Evolutionary conservation across 2,113 vertebrate genomes (phyloP).

Genomic region (Vidua macroura): DNA sequence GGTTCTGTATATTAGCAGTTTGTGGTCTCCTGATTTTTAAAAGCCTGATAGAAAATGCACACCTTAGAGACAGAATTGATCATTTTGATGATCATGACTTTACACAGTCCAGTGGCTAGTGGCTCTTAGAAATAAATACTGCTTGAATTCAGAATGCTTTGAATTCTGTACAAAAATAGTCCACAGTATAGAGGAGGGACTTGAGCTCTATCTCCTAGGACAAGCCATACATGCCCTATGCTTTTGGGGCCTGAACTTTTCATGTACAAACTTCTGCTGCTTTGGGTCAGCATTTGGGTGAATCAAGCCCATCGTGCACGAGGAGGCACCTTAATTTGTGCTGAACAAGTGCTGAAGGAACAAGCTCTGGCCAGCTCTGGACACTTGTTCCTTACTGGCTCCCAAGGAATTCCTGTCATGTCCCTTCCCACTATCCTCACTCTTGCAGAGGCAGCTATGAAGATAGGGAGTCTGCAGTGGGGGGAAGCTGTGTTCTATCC

Average conservation of each 20-base stretch:
- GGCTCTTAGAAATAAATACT: neutral
- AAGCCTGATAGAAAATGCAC: neutral
- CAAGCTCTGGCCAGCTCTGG: neutral
- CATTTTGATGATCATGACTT: neutral
- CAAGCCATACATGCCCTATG: fast-evolving
- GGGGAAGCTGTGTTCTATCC: neutral
- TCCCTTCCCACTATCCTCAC: neutral
- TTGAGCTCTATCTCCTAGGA: neutral
- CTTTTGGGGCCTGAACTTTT: neutral
- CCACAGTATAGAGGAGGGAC: neutral
- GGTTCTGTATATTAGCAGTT: neutral
- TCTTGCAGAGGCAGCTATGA: neutral
- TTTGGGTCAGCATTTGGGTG: neutral
- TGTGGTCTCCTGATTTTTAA: neutral
- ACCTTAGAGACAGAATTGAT: neutral
- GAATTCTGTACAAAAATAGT: neutral
- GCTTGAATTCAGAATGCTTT: neutral
- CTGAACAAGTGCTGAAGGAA: neutral
- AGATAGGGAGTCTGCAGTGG: neutral
- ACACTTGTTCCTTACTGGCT: neutral
- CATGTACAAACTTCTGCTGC: neutral
- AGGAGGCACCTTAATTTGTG: neutral
- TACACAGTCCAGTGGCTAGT: neutral
- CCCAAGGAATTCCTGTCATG: neutral
- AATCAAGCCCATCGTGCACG: neutral